Conservation (phyloP, 2,888 invertebrate genomes). For the Brachycybe producta region DNA sequence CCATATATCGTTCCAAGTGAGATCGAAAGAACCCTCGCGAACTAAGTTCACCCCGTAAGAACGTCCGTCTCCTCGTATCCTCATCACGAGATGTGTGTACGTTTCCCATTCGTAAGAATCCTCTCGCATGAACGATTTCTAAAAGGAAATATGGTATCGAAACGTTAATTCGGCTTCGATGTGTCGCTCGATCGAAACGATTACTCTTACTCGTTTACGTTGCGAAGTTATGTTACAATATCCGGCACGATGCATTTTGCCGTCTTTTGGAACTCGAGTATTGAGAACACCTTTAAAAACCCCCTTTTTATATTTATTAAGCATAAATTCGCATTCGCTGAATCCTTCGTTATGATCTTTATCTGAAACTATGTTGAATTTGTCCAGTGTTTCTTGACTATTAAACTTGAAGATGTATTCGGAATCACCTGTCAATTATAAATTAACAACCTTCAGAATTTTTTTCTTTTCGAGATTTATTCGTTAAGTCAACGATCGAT, state of each 20-base stretch:
- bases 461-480: neutral
- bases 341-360: slow-evolving; percentile 65
- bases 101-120: slow-evolving; percentile 55
- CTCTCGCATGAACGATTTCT: slow-evolving; percentile 70
- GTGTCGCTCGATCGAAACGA: too few relatives aligned
- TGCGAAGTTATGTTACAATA: slow-evolving; percentile 66
- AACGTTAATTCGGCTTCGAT: too few relatives aligned
- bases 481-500: too few relatives aligned
- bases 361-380: slow-evolving; percentile 63
- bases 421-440: slow-evolving; percentile 46
- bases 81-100: slow-evolving; percentile 62
- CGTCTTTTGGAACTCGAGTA: slow-evolving; percentile 62
- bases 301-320: slow-evolving; percentile 46
- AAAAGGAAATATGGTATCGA: slow-evolving; percentile 11
- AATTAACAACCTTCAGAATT: neutral
- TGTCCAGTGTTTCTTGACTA: slow-evolving; percentile 45
- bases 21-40: slow-evolving; percentile 60
- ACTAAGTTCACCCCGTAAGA: slow-evolving; percentile 71
- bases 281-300: slow-evolving; percentile 33
- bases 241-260: slow-evolving; percentile 58
- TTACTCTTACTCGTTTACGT: slow-evolving; percentile 45
- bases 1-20: slow-evolving; percentile 79
- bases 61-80: slow-evolving; percentile 86
- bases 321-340: slow-evolving; percentile 51
- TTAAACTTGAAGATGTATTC: slow-evolving; percentile 61